Percentiles rank a stretch among this genome's conserved stretches.
phyloP scores from a whole-genome alignment of 2,113 vertebrate species.

The Patagioenas fasciata region DNA sequence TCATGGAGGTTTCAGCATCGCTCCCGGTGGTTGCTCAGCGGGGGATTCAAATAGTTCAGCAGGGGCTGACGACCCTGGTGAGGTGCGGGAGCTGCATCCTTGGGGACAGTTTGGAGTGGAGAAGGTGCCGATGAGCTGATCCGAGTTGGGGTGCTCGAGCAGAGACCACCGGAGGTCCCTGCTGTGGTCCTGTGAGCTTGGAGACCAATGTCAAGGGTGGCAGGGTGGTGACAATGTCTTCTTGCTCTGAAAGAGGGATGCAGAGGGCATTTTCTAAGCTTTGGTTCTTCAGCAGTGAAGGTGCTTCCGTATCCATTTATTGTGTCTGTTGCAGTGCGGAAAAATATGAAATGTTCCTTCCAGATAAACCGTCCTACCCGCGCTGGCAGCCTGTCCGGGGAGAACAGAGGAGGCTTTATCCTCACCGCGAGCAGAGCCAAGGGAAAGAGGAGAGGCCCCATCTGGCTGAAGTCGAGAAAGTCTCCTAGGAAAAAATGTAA shows the following conservation, averaged over 20 bases:
- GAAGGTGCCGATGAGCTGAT: background rate
- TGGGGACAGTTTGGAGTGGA: background rate
- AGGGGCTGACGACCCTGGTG: background rate
- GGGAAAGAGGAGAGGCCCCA: background rate
- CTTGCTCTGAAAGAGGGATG: background rate
- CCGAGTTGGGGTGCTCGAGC: background rate
- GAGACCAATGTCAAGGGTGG: background rate
- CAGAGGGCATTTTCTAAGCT: background rate
- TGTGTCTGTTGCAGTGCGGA: background rate
- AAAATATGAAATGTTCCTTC: constrained; percentile 1
- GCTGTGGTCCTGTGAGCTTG: background rate
- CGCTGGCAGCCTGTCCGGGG: constrained; percentile 1
- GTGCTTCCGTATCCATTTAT: background rate
- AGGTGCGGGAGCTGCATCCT: background rate
- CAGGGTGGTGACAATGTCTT: background rate
- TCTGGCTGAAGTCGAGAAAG: background rate
- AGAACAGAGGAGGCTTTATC: constrained; percentile 26
- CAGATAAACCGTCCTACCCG: background rate
- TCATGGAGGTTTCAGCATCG: background rate
- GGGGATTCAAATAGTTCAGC: background rate
- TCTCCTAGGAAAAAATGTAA: background rate
- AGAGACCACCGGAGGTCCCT: background rate
- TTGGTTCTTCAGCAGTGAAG: background rate
- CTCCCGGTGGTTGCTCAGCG: background rate
- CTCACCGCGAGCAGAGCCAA: background rate